Percentiles rank a stretch among this genome's conserved stretches.
Evolutionary conservation across 2,888 invertebrate species (phyloP).

Genomic region (Cotesia congregata): DNA sequence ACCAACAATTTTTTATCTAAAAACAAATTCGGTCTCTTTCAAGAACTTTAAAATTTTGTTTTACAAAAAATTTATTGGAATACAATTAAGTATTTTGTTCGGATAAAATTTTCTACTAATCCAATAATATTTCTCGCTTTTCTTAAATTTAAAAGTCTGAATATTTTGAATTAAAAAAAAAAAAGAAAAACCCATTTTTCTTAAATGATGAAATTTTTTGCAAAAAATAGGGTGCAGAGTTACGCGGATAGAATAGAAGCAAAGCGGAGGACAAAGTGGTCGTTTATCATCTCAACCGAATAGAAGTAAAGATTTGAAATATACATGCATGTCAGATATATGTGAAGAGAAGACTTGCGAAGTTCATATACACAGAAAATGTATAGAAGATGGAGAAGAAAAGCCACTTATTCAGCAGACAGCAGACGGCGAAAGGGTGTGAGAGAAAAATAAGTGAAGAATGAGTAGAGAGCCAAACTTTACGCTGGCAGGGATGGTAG

Average conservation of each 20-base stretch:
- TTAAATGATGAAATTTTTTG: too few relatives aligned
- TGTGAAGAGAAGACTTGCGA: constrained; percentile 26
- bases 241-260: constrained; percentile 38
- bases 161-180: too few relatives aligned
- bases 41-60: too few relatives aligned
- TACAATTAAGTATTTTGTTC: too few relatives aligned
- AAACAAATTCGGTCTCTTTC: too few relatives aligned
- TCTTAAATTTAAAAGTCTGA: too few relatives aligned
- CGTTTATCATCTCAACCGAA: constrained; percentile 59
- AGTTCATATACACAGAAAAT: constrained; percentile 16
- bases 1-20: too few relatives aligned
- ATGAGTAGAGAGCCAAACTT: constrained; percentile 30
- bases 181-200: too few relatives aligned
- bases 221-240: constrained; percentile 39
- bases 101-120: too few relatives aligned
- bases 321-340: constrained; percentile 27
- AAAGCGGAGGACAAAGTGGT: constrained; percentile 46
- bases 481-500: constrained; percentile 34
- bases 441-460: constrained; percentile 38
- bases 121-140: too few relatives aligned
- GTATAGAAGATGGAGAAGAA: background rate
- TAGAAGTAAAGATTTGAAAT: constrained; percentile 44
- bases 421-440: constrained; percentile 36
- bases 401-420: background rate
- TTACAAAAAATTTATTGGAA: too few relatives aligned